Evolutionary conservation across 2,888 invertebrate species (phyloP).

Genomic region (Epirrhoe alternata): DNA sequence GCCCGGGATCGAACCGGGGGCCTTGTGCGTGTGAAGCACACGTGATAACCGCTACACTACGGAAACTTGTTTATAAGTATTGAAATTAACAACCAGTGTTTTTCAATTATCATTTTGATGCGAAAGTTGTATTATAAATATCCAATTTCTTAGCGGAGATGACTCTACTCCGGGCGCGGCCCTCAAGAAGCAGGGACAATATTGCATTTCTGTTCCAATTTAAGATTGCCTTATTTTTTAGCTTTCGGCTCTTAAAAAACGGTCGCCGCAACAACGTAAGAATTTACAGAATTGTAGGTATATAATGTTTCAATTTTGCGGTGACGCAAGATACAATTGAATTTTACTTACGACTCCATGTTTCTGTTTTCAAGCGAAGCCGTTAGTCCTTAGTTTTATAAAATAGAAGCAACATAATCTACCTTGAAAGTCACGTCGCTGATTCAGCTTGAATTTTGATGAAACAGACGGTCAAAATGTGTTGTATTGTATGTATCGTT

Average conservation of each 20-base stretch:
- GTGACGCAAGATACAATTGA: no score
- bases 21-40: constrained; percentile 92
- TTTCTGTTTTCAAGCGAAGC: no score
- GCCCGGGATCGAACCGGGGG: constrained; percentile 90
- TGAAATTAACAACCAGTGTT: not conserved
- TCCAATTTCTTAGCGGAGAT: not conserved
- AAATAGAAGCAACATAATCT: no score
- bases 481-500: no score
- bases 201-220: not conserved
- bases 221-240: not conserved
- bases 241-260: not conserved
- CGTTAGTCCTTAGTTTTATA: no score
- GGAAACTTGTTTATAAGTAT: constrained; percentile 74
- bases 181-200: not conserved
- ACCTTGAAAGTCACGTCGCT: no score
- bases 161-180: not conserved
- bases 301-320: no score
- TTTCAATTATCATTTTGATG: not conserved
- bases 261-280: not conserved
- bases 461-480: no score
- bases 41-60: constrained; percentile 92
- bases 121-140: not conserved
- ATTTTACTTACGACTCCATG: no score
- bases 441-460: no score
- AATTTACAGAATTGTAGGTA: no score